A percentile compares a stretch with the other conserved stretches of the same genome.
Evolutionary conservation across 2,113 vertebrate genomes (phyloP).

Genomic region (Amazona guildingii): DNA sequence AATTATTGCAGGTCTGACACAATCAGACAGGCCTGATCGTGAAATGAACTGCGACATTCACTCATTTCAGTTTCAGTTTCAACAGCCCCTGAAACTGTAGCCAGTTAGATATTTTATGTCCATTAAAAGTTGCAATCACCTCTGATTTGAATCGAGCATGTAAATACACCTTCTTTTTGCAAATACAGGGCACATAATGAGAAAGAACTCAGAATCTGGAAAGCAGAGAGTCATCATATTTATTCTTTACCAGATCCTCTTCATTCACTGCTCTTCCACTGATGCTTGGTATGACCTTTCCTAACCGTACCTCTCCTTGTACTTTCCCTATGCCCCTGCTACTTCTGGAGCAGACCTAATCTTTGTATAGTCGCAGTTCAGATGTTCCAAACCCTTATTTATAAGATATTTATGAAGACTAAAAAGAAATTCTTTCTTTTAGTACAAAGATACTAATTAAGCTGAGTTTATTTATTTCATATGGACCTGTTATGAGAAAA

Average conservation of each 20-base stretch:
- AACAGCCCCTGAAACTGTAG: neutral
- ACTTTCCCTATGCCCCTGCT: neutral
- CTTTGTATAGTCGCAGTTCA: neutral
- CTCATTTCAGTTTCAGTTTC: accelerated
- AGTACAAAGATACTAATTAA: neutral
- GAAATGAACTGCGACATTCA: accelerated
- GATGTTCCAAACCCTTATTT: neutral
- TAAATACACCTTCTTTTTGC: neutral
- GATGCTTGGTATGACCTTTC: accelerated
- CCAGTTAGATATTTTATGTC: neutral
- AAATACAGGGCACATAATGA: neutral
- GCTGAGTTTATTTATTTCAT: neutral
- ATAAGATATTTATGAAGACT: neutral
- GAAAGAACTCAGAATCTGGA: neutral
- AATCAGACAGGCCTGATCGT: neutral
- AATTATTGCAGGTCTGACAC: neutral
- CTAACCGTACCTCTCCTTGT: neutral
- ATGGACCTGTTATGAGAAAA: neutral
- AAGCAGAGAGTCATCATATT: neutral
- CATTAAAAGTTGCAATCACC: neutral
- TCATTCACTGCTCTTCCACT: neutral
- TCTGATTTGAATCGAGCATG: neutral
- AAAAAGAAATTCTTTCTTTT: neutral
- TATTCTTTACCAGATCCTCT: neutral
- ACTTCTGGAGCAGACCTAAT: neutral